A percentile compares a stretch with the other conserved stretches of the same genome.
Conservation (phyloP, 92 coral and sea anemone species). For the Zoanthus sansibaricus region DNA sequence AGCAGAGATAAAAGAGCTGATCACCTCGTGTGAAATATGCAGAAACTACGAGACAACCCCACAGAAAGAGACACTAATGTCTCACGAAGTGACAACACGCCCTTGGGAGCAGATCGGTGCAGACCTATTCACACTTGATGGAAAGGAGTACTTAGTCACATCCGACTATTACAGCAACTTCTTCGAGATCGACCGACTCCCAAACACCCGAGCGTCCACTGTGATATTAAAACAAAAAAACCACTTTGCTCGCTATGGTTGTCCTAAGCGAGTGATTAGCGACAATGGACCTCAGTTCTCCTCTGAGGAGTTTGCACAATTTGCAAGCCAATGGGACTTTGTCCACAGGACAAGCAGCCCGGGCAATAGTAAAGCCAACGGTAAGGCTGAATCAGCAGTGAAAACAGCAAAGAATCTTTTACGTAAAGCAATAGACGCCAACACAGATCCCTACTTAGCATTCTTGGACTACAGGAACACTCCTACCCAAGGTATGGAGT, state of each 20-base stretch:
- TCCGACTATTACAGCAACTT: conserved; percentile 61
- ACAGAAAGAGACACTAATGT: conserved; percentile 55
- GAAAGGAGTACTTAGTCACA: neutral
- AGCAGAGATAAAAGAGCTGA: conserved; percentile 40
- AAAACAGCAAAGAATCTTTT: conserved; percentile 63
- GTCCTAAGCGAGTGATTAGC: conserved; percentile 38
- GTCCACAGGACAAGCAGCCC: conserved; percentile 54
- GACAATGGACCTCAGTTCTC: conserved; percentile 68
- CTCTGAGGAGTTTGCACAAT: conserved; percentile 35
- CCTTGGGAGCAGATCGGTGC: conserved; percentile 60
- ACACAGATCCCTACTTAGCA: conserved; percentile 24
- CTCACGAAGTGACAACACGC: conserved; percentile 47
- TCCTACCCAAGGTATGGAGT: conserved; percentile 46
- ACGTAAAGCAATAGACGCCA: conserved; percentile 30
- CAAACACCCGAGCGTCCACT: no score
- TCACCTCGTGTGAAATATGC: conserved; percentile 49
- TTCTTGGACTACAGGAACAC: conserved; percentile 38
- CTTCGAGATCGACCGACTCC: conserved; percentile 42
- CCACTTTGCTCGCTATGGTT: conserved; percentile 58
- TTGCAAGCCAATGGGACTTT: conserved; percentile 54
- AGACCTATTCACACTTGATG: conserved; percentile 39
- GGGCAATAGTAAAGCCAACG: conserved; percentile 61
- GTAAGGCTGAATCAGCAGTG: conserved; percentile 49
- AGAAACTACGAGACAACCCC: conserved; percentile 40
- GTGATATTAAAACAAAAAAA: conserved; percentile 32